Conservation (phyloP, 2,797 vertebrate genomes). For the Cyclopterus lumpus region DNA sequence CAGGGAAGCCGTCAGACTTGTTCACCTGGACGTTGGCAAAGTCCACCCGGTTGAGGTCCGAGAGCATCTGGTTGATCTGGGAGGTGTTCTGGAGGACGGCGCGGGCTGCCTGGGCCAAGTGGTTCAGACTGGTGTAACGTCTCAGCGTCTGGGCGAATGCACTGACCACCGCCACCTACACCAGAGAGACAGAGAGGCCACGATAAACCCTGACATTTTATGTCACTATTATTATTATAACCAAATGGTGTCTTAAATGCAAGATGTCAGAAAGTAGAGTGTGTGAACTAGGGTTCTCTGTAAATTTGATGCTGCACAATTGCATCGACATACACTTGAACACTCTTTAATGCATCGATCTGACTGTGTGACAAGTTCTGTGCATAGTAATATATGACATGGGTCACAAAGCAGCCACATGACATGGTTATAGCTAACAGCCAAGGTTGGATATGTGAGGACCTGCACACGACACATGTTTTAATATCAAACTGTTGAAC, state of each 20-base stretch:
- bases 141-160: conserved; percentile 96
- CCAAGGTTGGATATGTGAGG: no score
- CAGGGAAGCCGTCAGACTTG: background rate
- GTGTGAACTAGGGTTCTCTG: background rate
- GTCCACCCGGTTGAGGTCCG: conserved; percentile 97
- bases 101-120: conserved; percentile 94
- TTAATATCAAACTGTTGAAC: background rate
- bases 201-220: background rate
- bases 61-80: conserved; percentile 99
- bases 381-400: background rate
- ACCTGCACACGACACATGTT: background rate
- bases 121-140: conserved; percentile 97
- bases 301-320: background rate
- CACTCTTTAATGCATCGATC: background rate
- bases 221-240: background rate
- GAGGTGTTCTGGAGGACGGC: conserved; percentile 98
- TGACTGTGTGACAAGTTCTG: background rate
- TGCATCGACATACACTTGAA: background rate
- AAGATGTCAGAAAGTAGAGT: background rate
- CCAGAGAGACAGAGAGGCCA: background rate
- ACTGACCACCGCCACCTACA: conserved; percentile 94
- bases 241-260: background rate
- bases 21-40: conserved; percentile 97
- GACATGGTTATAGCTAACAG: background rate
- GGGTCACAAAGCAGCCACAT: background rate